Percentiles rank a stretch among this genome's conserved stretches.
phyloP scores from a whole-genome alignment of 2,113 vertebrate genomes.

The Siphamia tubifer region DNA sequence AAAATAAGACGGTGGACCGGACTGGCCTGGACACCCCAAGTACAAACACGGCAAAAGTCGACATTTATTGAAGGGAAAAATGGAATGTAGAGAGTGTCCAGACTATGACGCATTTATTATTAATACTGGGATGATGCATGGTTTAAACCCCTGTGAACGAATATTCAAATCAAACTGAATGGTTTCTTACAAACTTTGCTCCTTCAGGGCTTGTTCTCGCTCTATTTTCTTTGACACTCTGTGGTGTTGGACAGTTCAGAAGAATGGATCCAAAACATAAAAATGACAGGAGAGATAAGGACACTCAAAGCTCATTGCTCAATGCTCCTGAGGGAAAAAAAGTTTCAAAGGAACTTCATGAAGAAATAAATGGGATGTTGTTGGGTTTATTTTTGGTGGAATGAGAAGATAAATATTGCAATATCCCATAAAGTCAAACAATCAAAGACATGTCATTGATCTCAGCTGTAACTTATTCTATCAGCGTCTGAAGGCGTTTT shows the following conservation, averaged over 20 bases:
- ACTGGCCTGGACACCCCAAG: background rate
- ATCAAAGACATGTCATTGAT: too few relatives aligned
- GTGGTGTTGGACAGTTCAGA: background rate
- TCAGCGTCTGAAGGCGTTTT: too few relatives aligned
- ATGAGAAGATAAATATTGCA: background rate
- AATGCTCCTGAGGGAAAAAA: background rate
- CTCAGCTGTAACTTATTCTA: too few relatives aligned
- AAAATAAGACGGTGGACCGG: background rate
- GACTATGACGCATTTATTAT: slow-evolving; percentile 43
- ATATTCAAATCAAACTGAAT: slow-evolving; percentile 30
- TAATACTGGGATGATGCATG: slow-evolving; percentile 13
- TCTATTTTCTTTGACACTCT: background rate
- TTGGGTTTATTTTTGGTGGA: background rate
- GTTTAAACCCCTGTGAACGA: background rate
- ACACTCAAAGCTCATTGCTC: slow-evolving; percentile 12
- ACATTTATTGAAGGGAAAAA: slow-evolving; percentile 32
- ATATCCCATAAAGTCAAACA: background rate
- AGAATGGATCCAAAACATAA: too few relatives aligned
- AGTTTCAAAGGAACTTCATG: slow-evolving; percentile 17
- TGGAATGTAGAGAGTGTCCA: slow-evolving; percentile 21
- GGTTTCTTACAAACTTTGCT: background rate
- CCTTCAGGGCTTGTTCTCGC: background rate
- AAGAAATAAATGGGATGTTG: background rate
- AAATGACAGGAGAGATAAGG: background rate
- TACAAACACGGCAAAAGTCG: slow-evolving; percentile 36